These are phyloP conservation scores for Clivina fossor DNA, from an alignment of 2,888 invertebrate species.

Conservation along the genomic window DNA sequence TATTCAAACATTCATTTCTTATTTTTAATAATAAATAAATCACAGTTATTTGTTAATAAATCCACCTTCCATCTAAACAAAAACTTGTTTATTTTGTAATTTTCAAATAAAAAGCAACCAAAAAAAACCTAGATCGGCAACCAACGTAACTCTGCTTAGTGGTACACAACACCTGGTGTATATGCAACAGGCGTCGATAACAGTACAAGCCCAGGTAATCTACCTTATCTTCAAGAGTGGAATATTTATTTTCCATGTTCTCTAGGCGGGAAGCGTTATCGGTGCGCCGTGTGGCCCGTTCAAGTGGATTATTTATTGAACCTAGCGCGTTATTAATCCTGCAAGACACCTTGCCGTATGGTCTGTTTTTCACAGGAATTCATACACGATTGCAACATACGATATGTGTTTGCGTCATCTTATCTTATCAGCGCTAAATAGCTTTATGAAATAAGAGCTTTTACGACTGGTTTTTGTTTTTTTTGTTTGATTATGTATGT, in stretches of 20 bases:
- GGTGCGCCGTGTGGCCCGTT: not conserved
- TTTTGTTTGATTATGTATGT: too few relatives aligned
- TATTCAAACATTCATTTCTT: too few relatives aligned
- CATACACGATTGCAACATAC: too few relatives aligned
- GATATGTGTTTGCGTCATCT: not conserved
- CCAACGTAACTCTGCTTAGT: conserved; percentile 1
- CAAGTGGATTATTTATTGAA: conserved; percentile 28
- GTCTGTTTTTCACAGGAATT: conserved; percentile 28
- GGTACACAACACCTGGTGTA: not conserved
- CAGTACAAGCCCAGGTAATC: too few relatives aligned
- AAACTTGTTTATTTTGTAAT: too few relatives aligned
- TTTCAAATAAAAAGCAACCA: too few relatives aligned
- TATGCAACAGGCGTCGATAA: conserved; percentile 25
- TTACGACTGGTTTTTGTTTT: conserved; percentile 15
- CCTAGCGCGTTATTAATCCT: conserved; percentile 32
- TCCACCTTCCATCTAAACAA: too few relatives aligned
- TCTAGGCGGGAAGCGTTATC: conserved; percentile 8
- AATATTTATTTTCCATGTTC: conserved; percentile 24
- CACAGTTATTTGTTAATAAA: too few relatives aligned
- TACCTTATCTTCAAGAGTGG: conserved; percentile 24
- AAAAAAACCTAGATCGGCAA: not conserved
- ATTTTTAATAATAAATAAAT: too few relatives aligned
- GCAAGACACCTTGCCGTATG: conserved; percentile 35
- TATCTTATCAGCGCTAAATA: conserved; percentile 27
- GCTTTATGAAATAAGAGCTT: conserved; percentile 22